Conservation (phyloP, 2,888 invertebrate genomes). For the Synergus japonicus region DNA sequence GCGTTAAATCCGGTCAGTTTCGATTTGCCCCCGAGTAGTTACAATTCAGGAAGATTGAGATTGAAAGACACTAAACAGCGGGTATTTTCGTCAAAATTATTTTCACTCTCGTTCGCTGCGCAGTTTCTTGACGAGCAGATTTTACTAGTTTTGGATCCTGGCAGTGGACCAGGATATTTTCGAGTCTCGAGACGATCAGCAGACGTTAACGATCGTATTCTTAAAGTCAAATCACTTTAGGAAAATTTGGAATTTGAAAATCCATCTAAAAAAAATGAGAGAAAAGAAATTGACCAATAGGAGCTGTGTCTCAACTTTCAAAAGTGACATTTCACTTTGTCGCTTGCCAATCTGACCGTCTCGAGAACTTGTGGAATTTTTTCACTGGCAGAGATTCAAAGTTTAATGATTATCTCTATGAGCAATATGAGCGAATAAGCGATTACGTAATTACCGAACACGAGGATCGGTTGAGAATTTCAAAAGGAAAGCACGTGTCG, state of each 20-base stretch:
- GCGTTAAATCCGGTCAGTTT: neutral
- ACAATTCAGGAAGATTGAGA: neutral
- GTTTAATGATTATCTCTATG: neutral
- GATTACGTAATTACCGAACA: neutral
- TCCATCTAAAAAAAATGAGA: neutral
- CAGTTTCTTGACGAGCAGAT: conserved; percentile 47
- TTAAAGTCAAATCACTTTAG: neutral
- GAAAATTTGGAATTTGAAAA: neutral
- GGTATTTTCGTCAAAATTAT: conserved; percentile 53
- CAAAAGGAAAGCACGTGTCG: neutral
- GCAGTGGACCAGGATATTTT: conserved; percentile 44
- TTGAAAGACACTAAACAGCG: conserved; percentile 4
- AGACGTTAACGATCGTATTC: neutral
- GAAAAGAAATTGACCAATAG: neutral
- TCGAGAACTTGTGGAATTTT: neutral
- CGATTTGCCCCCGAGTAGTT: neutral
- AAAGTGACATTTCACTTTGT: neutral
- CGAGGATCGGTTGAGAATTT: neutral
- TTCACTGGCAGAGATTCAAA: neutral
- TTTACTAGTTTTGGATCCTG: conserved; percentile 40
- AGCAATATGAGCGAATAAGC: neutral
- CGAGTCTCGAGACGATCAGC: neutral
- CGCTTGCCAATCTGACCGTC: neutral
- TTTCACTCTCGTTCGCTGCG: conserved; percentile 48
- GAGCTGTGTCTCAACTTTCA: neutral